A percentile compares a stretch with the other conserved stretches of the same genome.
Conservation (phyloP, 2,797 vertebrate genomes). For the Pelochelys cantorii region DNA sequence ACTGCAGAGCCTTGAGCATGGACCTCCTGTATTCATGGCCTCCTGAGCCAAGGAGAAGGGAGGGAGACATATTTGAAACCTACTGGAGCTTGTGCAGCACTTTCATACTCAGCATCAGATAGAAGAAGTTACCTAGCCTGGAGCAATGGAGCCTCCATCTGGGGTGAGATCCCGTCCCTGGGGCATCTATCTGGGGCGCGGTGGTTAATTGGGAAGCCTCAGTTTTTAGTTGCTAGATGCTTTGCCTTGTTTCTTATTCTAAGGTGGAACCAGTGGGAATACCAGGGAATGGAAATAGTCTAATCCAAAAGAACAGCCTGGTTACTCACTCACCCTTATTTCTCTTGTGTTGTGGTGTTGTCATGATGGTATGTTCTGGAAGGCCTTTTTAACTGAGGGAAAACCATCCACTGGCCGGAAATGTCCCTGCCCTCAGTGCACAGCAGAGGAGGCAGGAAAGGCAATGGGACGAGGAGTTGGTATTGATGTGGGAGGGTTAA, state of each 20-base stretch:
- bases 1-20: no score
- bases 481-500: background rate
- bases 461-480: background rate
- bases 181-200: background rate
- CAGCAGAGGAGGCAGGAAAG: background rate
- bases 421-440: background rate
- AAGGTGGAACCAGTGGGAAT: background rate
- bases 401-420: background rate
- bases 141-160: no score
- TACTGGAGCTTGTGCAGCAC: no score
- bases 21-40: no score
- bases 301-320: fast-evolving
- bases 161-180: conserved; percentile 8
- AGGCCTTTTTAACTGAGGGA: background rate
- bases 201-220: conserved; percentile 49
- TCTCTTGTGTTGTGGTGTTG: fast-evolving
- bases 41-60: no score
- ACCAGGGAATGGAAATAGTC: fast-evolving
- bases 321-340: background rate
- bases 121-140: no score
- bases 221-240: conserved; percentile 5
- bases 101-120: no score
- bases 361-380: fast-evolving
- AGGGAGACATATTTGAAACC: no score
- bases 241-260: conserved; percentile 1